Conservation (phyloP, 2,113 vertebrate genomes). For the Anarrhichthys ocellatus region DNA sequence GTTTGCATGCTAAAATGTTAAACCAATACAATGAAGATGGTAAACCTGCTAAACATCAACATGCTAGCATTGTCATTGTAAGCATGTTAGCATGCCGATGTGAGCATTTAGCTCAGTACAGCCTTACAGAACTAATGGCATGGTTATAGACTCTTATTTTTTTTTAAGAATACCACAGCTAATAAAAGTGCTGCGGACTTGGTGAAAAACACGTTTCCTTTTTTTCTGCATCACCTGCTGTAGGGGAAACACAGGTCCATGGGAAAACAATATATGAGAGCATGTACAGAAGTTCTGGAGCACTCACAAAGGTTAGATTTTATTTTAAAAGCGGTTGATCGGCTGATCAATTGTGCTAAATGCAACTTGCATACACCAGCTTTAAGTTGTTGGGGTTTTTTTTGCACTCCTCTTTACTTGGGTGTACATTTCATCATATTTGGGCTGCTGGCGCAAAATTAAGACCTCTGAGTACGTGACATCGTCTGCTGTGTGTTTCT, state of each 20-base stretch:
- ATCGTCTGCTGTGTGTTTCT: constrained; percentile 26
- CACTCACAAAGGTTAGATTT: not conserved
- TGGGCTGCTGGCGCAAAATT: not conserved
- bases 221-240: not conserved
- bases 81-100: not conserved
- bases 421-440: not conserved
- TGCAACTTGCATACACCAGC: not conserved
- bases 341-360: not conserved
- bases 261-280: not conserved
- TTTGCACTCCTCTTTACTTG: not conserved
- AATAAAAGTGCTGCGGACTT: not conserved
- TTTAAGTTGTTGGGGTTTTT: not conserved
- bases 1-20: not conserved
- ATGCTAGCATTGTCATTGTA: not conserved
- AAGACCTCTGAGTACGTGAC: constrained; percentile 56
- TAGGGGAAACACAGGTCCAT: not conserved
- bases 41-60: not conserved
- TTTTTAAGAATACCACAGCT: not conserved
- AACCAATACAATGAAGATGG: not conserved
- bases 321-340: not conserved
- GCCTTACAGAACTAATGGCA: not conserved
- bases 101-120: not conserved
- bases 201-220: not conserved
- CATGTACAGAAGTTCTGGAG: not conserved
- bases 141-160: not conserved